A percentile compares a stretch with the other conserved stretches of the same genome.
Conservation (phyloP, 2,797 vertebrate species). For the Urosaurus nigricauda region DNA sequence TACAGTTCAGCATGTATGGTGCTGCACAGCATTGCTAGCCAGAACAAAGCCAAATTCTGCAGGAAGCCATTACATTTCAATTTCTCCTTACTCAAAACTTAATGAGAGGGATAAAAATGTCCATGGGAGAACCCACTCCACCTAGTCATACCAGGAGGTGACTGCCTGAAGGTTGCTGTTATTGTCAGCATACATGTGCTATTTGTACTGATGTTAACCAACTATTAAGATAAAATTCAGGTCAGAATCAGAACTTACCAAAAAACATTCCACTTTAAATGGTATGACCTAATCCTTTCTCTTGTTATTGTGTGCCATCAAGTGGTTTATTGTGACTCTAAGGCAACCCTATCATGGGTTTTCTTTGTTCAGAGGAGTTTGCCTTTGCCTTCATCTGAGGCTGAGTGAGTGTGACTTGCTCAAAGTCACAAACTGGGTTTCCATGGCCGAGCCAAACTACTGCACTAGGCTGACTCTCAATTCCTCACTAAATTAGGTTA, state of each 20-base stretch:
- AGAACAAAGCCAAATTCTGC: slow-evolving; percentile 25
- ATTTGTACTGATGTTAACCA: too few species aligned
- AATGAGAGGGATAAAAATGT: slow-evolving; percentile 42
- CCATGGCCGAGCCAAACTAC: too few species aligned
- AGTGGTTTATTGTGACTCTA: too few species aligned
- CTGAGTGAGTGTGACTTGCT: too few species aligned
- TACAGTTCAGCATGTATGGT: neutral
- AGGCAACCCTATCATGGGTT: too few species aligned
- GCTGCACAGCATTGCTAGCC: rapidly evolving
- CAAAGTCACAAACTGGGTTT: too few species aligned
- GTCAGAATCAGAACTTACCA: slow-evolving; percentile 36
- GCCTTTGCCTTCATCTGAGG: too few species aligned
- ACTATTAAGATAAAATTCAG: slow-evolving; percentile 19
- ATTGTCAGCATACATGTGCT: slow-evolving; percentile 64
- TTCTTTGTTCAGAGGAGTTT: too few species aligned
- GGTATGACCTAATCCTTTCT: slow-evolving; percentile 31
- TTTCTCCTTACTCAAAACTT: slow-evolving; percentile 9
- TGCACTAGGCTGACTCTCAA: too few species aligned
- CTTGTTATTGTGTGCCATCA: too few species aligned
- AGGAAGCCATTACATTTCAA: slow-evolving; percentile 30
- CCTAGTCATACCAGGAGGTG: slow-evolving; percentile 25
- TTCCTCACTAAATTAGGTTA: neutral
- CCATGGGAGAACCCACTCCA: neutral
- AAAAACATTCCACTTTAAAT: slow-evolving; percentile 37
- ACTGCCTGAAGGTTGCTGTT: slow-evolving; percentile 61